phyloP scores from a whole-genome alignment of 1,140 invertebrate species.

The Linepithema humile region DNA sequence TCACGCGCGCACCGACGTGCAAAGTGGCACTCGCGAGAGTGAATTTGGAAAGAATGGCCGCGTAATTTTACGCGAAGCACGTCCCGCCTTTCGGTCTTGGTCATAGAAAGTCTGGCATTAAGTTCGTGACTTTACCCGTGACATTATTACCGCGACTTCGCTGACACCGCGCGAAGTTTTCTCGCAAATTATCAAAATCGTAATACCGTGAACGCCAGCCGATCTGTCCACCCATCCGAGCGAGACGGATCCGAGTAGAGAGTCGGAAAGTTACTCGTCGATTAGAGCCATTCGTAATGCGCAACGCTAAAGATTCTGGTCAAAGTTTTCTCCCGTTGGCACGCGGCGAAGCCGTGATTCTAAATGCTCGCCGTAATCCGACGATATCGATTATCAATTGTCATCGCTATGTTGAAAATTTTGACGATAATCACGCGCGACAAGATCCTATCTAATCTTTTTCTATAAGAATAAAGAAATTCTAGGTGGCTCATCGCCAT shows the following conservation, averaged over 20 bases:
- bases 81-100: slow-evolving; percentile 43
- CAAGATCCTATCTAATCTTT: too few relatives aligned
- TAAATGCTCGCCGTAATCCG: background rate
- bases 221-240: too few relatives aligned
- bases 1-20: slow-evolving; percentile 5
- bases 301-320: background rate
- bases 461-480: too few relatives aligned
- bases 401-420: too few relatives aligned
- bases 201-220: background rate
- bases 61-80: slow-evolving; percentile 40
- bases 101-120: slow-evolving; percentile 48
- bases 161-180: background rate
- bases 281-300: background rate
- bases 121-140: slow-evolving; percentile 42
- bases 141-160: slow-evolving; percentile 32
- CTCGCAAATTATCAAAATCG: background rate
- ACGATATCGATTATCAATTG: background rate
- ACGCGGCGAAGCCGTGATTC: background rate
- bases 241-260: background rate
- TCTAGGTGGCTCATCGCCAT: too few relatives aligned
- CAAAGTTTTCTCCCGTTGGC: background rate
- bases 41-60: slow-evolving; percentile 36
- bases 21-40: background rate
- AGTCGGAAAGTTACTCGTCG: background rate
- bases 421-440: too few relatives aligned